Conservation (phyloP, 2,113 vertebrate genomes). For the Paramisgurnus dabryanus region DNA sequence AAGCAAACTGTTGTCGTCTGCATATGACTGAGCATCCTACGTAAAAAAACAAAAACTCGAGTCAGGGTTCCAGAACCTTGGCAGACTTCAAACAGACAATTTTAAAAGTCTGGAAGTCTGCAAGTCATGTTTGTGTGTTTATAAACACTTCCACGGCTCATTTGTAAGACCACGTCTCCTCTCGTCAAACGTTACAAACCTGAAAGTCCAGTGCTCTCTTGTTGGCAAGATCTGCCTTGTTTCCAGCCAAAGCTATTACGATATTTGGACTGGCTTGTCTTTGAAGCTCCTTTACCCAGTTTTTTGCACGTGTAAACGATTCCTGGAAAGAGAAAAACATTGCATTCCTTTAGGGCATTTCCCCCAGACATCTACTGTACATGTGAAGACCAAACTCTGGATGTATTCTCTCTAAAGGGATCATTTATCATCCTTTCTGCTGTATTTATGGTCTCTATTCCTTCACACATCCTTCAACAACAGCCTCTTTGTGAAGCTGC, state of each 20-base stretch:
- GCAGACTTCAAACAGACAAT: neutral
- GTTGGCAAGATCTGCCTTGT: conserved; percentile 96
- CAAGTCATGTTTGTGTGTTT: conserved; percentile 18
- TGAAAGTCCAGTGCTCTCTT: conserved; percentile 98
- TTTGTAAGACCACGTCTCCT: neutral
- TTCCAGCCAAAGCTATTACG: conserved; percentile 98
- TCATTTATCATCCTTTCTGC: neutral
- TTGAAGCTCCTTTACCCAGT: conserved; percentile 99
- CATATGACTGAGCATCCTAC: conserved; percentile 97
- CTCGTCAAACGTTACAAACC: conserved; percentile 74
- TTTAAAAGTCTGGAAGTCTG: neutral
- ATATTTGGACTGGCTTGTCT: conserved; percentile 99
- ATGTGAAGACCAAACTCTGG: neutral
- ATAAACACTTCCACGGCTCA: conserved; percentile 1
- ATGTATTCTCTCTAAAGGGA: neutral
- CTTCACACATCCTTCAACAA: no score
- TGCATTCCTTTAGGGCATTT: neutral
- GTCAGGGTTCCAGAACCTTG: neutral
- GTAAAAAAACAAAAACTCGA: conserved; percentile 24
- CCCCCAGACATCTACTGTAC: neutral
- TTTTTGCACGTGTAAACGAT: conserved; percentile 98
- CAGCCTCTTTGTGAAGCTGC: no score
- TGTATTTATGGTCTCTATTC: neutral
- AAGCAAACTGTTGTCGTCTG: conserved; percentile 98
- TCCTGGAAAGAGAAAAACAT: conserved; percentile 79